Conservation (phyloP, 2,888 invertebrate genomes). For the Coleophora deauratella region DNA sequence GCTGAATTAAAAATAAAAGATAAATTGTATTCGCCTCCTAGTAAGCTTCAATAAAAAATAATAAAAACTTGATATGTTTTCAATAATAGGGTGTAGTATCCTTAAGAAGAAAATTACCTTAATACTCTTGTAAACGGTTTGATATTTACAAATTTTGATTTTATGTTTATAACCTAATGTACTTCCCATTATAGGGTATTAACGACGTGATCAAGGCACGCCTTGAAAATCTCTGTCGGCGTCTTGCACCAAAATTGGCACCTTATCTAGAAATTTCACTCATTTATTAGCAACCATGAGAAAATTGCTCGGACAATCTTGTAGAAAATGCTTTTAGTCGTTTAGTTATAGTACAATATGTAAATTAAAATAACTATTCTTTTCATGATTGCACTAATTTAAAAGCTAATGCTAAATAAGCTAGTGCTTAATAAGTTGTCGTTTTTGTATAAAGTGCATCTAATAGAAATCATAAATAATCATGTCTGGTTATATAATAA, state of each 20-base stretch:
- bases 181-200: neutral
- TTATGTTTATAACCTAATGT: constrained; percentile 14
- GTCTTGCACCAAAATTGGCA: too few species aligned
- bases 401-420: neutral
- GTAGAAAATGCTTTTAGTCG: neutral
- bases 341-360: neutral
- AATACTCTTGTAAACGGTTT: constrained; percentile 41
- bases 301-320: too few species aligned
- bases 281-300: neutral
- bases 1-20: too few species aligned
- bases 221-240: constrained; percentile 1
- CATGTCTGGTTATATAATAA: too few species aligned
- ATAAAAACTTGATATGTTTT: too few species aligned
- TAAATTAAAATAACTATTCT: neutral
- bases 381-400: neutral
- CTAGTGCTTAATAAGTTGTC: too few species aligned
- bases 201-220: neutral
- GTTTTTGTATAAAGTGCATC: too few species aligned
- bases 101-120: constrained; percentile 15
- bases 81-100: too few species aligned
- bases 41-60: too few species aligned
- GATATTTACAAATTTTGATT: constrained; percentile 39
- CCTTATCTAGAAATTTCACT: too few species aligned
- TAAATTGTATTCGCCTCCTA: too few species aligned
- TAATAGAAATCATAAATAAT: too few species aligned